Evolutionary conservation across 2,888 invertebrate genomes (phyloP).

Genomic region (Sialis lutaria): DNA sequence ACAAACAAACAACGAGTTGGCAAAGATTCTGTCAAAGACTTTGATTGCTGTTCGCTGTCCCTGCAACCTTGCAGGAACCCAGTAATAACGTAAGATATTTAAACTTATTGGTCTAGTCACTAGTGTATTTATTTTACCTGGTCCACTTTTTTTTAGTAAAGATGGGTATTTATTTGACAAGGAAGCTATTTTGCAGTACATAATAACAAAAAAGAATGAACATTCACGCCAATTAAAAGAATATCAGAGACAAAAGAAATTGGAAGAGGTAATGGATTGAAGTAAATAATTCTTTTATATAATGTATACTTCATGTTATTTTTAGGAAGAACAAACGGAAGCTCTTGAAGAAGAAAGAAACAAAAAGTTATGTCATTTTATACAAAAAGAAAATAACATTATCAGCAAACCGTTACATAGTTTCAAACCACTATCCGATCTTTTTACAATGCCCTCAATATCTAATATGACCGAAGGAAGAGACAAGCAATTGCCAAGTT

Average conservation of each 20-base stretch:
- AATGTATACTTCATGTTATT: constrained; percentile 14
- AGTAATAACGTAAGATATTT: constrained; percentile 53
- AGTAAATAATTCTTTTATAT: background rate
- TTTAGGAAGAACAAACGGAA: constrained; percentile 48
- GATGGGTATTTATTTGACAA: constrained; percentile 94
- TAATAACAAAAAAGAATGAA: constrained; percentile 86
- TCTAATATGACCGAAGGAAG: constrained; percentile 59
- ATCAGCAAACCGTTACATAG: constrained; percentile 30
- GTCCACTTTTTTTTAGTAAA: constrained; percentile 23
- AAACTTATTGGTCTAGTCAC: background rate
- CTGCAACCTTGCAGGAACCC: constrained; percentile 92
- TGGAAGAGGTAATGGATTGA: constrained; percentile 36
- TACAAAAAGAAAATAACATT: constrained; percentile 68
- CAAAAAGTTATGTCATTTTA: constrained; percentile 57
- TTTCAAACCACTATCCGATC: constrained; percentile 18
- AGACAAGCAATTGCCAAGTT: constrained; percentile 76
- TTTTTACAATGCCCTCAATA: constrained; percentile 26
- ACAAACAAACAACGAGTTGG: constrained; percentile 72
- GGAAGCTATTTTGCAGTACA: constrained; percentile 88
- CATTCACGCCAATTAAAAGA: constrained; percentile 78
- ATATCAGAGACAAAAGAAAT: constrained; percentile 73
- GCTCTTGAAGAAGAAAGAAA: constrained; percentile 46
- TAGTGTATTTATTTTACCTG: background rate
- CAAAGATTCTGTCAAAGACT: constrained; percentile 88
- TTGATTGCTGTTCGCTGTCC: constrained; percentile 94